Base-by-base conservation (phyloP, 2,888 invertebrate genomes). In the Calameuta filiformis region DNA sequence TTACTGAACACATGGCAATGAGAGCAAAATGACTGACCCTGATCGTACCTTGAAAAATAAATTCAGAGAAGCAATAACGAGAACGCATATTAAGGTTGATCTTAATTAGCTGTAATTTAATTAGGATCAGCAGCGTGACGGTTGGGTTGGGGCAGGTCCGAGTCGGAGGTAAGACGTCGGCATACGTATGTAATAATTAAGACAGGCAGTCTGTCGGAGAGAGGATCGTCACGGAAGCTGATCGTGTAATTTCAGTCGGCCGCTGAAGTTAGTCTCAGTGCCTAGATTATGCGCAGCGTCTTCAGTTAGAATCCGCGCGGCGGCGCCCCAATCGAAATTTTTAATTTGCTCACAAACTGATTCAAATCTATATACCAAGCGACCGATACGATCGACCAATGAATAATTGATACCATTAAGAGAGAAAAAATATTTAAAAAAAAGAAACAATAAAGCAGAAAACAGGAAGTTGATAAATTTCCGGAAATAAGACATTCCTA, bases 31-130 rank as follows among this genome's bases (percentile, higher is more conserved):
- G 77, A 77, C 75, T 75, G 77, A 77, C 77, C 77, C 75, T 75
- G 77, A 77, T 77, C 69, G 77, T 73, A 76, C 76, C 73, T 79
- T 75, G 85, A 83, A 83, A 86, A 85, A 84, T 82, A 81, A 83
- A 87, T 81, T 80, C 83, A 84, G 86, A 85, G 86, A 80, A 77
- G 76, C 77, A 76, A 85, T 85, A 87, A 85, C 87, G 84, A 86
- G 86, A 85, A 80, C 79, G 77, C 87, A 85, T 89, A 90, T 90
- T 89, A 89, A 89, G 90, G 90, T 89, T 87, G 90, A 89, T 90
- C 88, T 90, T 91, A 91, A 91, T 91, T 91, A 90, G 90, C 84
- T 79, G 86, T 89, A 89, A 90, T 90, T 89, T 90, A 91, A 91
- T 91, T 90, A 91, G 89, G 87, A 89, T 90, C 89, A 85, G 82